phyloP scores from a whole-genome alignment of 2,797 vertebrate genomes.

The Propithecus deckenii region DNA sequence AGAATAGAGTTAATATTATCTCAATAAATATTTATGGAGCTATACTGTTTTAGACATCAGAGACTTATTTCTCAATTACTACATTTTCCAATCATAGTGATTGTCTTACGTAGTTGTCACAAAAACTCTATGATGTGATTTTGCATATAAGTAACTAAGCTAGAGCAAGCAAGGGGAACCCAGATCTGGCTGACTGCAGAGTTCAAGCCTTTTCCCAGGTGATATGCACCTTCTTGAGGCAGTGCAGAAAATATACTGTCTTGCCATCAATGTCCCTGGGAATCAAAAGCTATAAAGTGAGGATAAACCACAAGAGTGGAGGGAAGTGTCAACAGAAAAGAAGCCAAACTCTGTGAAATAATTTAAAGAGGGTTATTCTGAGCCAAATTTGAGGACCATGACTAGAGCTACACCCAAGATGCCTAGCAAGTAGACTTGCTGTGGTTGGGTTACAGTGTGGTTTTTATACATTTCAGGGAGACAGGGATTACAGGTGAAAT shows the following conservation, averaged over 20 bases:
- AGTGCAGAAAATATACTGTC: fast-evolving
- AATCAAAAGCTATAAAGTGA: background rate
- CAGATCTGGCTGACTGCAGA: background rate
- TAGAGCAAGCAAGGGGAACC: background rate
- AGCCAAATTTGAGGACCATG: too few species aligned
- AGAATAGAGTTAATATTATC: background rate
- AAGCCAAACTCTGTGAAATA: too few species aligned
- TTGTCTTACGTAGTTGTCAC: background rate
- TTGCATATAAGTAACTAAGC: background rate
- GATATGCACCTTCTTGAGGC: fast-evolving
- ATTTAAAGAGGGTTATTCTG: too few species aligned
- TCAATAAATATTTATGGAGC: background rate
- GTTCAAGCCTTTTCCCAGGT: background rate
- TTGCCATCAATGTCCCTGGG: background rate
- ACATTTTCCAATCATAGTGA: background rate
- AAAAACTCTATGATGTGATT: background rate
- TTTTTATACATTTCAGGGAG: too few species aligned
- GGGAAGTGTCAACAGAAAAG: background rate
- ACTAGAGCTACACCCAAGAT: too few species aligned
- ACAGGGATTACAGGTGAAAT: too few species aligned
- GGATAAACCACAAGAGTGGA: background rate
- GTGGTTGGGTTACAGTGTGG: too few species aligned
- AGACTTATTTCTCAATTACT: background rate
- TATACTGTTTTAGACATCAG: background rate
- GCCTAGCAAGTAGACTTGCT: too few species aligned